Base-by-base conservation (phyloP, 2,888 invertebrate genomes). In the Aspidiotus rigidus region DNA sequence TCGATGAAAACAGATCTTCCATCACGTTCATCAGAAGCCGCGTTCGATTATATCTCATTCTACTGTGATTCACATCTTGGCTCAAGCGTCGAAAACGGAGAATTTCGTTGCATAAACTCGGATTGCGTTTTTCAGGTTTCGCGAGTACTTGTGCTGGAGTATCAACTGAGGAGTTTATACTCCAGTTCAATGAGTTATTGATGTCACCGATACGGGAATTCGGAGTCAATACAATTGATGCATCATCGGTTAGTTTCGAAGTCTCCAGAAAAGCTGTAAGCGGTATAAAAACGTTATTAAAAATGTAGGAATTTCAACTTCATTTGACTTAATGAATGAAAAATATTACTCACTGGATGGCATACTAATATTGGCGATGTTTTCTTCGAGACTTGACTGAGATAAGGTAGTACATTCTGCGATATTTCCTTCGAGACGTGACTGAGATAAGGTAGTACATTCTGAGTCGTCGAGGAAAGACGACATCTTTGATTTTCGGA, bases 321-420 rank as follows among this genome's bases (percentile, higher is more conserved):
- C 11, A 17, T 16, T 57, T 10, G 1, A 15, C 6, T 1, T 16
- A n/a, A 10, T 2, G 3, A 16, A n/a, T 13, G 7, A 15, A 5
- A 7, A 16, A 7, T 57, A n/a, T 10, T 57, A 10, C 10, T 16
- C 16, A 16, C 57, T 16, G 7, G 28, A 16, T 16, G 66, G 66
- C 57, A 57, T 66, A 8, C 56, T 57, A 39, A 66, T 66, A 44
- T 66, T 66, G n/a, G 56, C 66, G 9, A 66, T 66, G 1, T 28
- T 39, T 59, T 66, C 66, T 41, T 57, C 49, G 39, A 15, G 17
- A 16, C 17, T 56, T 7, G 3, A 10, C 15, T 5, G 56, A 17
- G 56, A 56, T 11, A 7, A 17, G 53, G 11, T 3, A 53, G n/a
- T n/a, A n/a, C n/a, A n/a, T n/a, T n/a, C n/a, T n/a, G 56, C 66